Percentiles rank a stretch among this genome's conserved stretches.
Evolutionary conservation across 2,888 invertebrate genomes (phyloP).

Genomic region (Lasioglossum leucozonium): DNA sequence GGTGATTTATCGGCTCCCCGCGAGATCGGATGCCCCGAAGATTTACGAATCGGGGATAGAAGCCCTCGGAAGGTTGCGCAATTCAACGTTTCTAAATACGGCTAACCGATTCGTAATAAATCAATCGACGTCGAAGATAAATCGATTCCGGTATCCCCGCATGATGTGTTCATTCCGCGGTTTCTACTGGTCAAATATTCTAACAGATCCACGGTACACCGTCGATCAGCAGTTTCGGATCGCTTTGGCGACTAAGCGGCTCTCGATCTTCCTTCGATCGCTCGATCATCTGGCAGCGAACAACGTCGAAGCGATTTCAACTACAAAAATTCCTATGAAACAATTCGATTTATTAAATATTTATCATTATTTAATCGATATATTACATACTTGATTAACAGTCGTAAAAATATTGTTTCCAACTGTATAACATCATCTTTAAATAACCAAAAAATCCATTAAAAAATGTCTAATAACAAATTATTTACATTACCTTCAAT

Average conservation of each 20-base stretch:
- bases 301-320: too few species aligned
- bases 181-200: slow-evolving; percentile 6
- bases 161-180: slow-evolving; percentile 55
- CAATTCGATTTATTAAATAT: too few species aligned
- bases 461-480: not conserved
- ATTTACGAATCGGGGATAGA: slow-evolving; percentile 53
- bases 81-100: slow-evolving; percentile 37
- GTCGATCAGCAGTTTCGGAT: too few species aligned
- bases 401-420: not conserved
- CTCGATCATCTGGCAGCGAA: not conserved
- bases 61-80: slow-evolving; percentile 28
- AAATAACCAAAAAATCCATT: too few species aligned
- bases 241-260: too few species aligned
- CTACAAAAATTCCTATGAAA: too few species aligned
- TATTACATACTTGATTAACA: not conserved
- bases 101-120: slow-evolving; percentile 52
- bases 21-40: slow-evolving; percentile 16
- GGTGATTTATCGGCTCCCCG: slow-evolving; percentile 45
- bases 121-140: slow-evolving; percentile 59
- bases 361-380: not conserved
- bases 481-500: not conserved
- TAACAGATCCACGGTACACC: not conserved
- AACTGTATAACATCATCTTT: not conserved
- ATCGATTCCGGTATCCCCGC: slow-evolving; percentile 45
- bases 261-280: not conserved